phyloP scores from a whole-genome alignment of 2,888 invertebrate genomes.

The Gari tellinella region DNA sequence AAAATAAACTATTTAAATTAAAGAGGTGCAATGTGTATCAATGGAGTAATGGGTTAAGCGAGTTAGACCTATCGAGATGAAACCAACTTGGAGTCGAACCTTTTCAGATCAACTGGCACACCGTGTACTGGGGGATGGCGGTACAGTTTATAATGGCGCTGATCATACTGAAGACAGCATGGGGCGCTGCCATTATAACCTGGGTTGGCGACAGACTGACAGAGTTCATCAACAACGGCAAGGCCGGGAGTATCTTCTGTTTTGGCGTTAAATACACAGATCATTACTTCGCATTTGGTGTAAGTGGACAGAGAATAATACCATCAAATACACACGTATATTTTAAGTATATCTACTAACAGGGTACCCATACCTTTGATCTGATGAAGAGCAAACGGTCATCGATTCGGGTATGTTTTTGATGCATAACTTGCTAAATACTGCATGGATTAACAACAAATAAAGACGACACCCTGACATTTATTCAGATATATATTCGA shows the following conservation, averaged over 20 bases:
- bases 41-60: too few species aligned
- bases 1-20: background rate
- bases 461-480: too few species aligned
- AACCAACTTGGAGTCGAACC: too few species aligned
- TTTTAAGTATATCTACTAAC: too few species aligned
- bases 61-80: conserved; percentile 6
- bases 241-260: conserved; percentile 92
- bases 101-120: conserved; percentile 87
- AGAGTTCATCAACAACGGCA: conserved; percentile 91
- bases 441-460: too few species aligned
- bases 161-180: conserved; percentile 74
- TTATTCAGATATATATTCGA: too few species aligned
- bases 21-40: background rate
- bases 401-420: too few species aligned
- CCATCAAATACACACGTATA: too few species aligned
- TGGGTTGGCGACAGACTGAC: conserved; percentile 90
- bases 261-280: conserved; percentile 87
- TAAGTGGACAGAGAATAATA: too few species aligned
- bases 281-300: conserved; percentile 57
- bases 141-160: conserved; percentile 91
- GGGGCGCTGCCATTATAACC: conserved; percentile 87
- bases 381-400: too few species aligned
- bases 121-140: conserved; percentile 91
- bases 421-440: too few species aligned
- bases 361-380: too few species aligned